These are phyloP conservation scores for Watsonalla cultraria DNA, from an alignment of 2,888 invertebrate genomes.

Conservation along the genomic window DNA sequence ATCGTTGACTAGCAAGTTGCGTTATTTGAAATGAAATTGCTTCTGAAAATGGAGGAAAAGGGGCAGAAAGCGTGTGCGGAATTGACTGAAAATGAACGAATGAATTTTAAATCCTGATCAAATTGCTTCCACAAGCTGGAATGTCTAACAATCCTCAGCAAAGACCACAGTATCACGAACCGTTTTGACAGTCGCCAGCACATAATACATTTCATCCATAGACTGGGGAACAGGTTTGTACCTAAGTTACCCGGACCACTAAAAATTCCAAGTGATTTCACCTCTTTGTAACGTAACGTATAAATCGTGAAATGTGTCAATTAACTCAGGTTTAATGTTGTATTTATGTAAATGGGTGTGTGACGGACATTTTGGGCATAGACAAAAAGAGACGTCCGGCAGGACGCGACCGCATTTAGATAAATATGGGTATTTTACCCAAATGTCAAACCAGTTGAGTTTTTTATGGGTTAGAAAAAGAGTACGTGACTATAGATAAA, in stretches of 20 bases:
- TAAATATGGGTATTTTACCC: constrained; percentile 39
- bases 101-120: constrained; percentile 27
- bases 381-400: constrained; percentile 54
- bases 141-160: constrained; percentile 20
- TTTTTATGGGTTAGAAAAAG: constrained; percentile 14
- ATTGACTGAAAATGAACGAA: constrained; percentile 26
- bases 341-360: constrained; percentile 69
- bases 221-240: constrained; percentile 15
- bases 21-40: constrained; percentile 24
- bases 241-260: constrained; percentile 14
- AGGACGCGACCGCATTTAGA: constrained; percentile 45
- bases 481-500: constrained; percentile 10
- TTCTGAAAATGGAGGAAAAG: constrained; percentile 8
- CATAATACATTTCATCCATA: constrained; percentile 15
- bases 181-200: constrained; percentile 13
- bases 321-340: constrained; percentile 72
- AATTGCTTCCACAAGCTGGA: constrained; percentile 23
- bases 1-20: constrained; percentile 12
- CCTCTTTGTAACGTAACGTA: constrained; percentile 50
- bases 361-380: constrained; percentile 53
- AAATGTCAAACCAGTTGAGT: constrained; percentile 36
- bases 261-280: constrained; percentile 43
- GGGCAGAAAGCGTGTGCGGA: constrained; percentile 11
- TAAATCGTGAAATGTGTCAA: constrained; percentile 76
- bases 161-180: constrained; percentile 13